Evolutionary conservation across 2,888 invertebrate species (phyloP).

Genomic region (Drosophila merina): DNA sequence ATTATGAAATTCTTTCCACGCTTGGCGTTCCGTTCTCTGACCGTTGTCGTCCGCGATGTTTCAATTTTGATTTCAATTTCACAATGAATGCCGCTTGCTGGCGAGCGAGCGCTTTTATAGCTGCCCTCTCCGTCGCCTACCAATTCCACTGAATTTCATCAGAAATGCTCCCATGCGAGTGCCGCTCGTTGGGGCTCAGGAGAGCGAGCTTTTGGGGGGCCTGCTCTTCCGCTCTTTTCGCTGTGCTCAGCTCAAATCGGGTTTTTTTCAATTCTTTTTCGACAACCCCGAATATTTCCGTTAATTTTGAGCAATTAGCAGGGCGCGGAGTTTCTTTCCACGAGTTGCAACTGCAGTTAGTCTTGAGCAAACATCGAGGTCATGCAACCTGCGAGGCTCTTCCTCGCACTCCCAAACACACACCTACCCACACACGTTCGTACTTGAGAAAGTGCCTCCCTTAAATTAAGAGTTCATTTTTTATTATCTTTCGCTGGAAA

Average conservation of each 20-base stretch:
- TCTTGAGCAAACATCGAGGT: slow-evolving; percentile 21
- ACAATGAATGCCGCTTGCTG: slow-evolving; percentile 80
- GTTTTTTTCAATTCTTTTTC: slow-evolving; percentile 28
- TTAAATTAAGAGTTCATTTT: slow-evolving; percentile 30
- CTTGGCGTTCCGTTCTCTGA: slow-evolving; percentile 55
- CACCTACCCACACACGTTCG: background rate
- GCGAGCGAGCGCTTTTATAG: slow-evolving; percentile 78
- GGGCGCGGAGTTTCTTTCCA: slow-evolving; percentile 38
- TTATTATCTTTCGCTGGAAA: slow-evolving; percentile 32
- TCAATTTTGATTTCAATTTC: slow-evolving; percentile 84
- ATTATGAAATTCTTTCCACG: slow-evolving; percentile 82
- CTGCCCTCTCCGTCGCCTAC: slow-evolving; percentile 60
- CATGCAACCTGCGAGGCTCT: slow-evolving; percentile 2
- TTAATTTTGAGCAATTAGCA: slow-evolving; percentile 62
- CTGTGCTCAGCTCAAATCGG: slow-evolving; percentile 25
- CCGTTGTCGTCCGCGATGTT: slow-evolving; percentile 67
- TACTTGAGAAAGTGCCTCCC: slow-evolving; percentile 20
- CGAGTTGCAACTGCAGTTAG: slow-evolving; percentile 40
- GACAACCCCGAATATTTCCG: slow-evolving; percentile 55
- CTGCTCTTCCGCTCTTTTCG: slow-evolving; percentile 21
- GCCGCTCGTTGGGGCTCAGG: background rate
- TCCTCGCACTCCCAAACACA: background rate
- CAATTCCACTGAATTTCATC: slow-evolving; percentile 77
- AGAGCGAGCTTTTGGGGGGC: slow-evolving; percentile 30
- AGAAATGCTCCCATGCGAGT: slow-evolving; percentile 49